A percentile compares a stretch with the other conserved stretches of the same genome.
Evolutionary conservation across 2,113 vertebrate genomes (phyloP).

Genomic region (Casuarius casuarius): DNA sequence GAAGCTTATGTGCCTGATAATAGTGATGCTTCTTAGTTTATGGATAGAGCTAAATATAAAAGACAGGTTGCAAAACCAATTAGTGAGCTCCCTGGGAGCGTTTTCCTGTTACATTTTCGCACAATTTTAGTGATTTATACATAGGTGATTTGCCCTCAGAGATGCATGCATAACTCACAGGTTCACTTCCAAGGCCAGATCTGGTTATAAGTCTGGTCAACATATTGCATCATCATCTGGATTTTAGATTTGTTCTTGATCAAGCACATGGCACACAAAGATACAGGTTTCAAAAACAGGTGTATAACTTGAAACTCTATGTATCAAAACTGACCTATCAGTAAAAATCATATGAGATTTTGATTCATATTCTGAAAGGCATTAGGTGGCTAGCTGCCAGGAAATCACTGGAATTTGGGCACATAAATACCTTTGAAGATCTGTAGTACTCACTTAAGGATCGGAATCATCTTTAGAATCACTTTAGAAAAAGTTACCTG

Average conservation of each 20-base stretch:
- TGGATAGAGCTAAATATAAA: neutral
- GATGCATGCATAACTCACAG: neutral
- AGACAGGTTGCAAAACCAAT: neutral
- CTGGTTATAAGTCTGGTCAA: neutral
- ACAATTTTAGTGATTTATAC: neutral
- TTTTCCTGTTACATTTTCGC: neutral
- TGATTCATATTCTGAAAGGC: neutral
- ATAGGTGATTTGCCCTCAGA: neutral
- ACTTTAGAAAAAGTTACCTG: neutral
- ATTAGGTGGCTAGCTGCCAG: neutral
- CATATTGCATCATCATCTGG: accelerated
- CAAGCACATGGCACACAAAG: neutral
- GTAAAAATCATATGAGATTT: neutral
- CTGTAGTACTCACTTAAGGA: neutral
- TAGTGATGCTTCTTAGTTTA: neutral
- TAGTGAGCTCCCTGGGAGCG: neutral
- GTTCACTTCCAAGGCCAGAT: neutral
- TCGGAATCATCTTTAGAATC: neutral
- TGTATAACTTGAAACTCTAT: neutral
- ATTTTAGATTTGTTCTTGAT: neutral
- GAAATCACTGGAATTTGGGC: neutral
- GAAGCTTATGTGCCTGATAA: neutral
- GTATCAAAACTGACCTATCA: neutral
- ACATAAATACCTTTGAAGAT: neutral
- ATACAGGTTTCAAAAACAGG: neutral